Conservation (phyloP, 1,140 invertebrate species). For the Daktulosphaira vitifoliae region DNA sequence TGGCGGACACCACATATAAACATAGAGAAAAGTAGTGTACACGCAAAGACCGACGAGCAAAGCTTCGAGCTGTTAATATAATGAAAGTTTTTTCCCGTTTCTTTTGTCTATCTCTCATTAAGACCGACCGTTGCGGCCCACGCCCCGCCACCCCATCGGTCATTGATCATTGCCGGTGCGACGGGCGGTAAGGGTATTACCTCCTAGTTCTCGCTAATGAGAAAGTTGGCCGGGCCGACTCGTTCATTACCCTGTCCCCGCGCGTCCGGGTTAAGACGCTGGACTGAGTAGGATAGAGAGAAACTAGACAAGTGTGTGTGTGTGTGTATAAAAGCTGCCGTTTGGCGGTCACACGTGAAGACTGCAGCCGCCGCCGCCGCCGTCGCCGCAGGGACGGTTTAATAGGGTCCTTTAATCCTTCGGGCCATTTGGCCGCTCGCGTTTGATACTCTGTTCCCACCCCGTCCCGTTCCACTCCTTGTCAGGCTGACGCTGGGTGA, state of each 20-base stretch:
- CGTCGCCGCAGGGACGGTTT: conserved; percentile 16
- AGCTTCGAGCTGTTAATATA: conserved; percentile 28
- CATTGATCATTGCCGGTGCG: conserved; percentile 22
- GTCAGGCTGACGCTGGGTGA: not conserved
- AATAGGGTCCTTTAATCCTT: conserved; percentile 34
- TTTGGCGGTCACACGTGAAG: conserved; percentile 32
- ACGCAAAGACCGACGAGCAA: not conserved
- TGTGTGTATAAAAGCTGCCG: conserved; percentile 25
- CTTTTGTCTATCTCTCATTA: conserved; percentile 34
- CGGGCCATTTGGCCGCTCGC: conserved; percentile 27
- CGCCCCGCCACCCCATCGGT: conserved; percentile 11
- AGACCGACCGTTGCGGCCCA: not conserved
- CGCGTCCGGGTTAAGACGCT: not conserved
- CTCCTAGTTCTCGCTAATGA: conserved; percentile 28
- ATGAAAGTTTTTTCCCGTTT: conserved; percentile 33
- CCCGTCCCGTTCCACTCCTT: not conserved
- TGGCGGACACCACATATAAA: not conserved
- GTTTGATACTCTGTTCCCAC: not conserved
- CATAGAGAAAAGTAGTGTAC: not conserved
- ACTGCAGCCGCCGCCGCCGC: not conserved
- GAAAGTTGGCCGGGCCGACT: conserved; percentile 31
- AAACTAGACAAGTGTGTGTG: not conserved
- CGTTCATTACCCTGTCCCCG: conserved; percentile 29
- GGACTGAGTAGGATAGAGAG: not conserved
- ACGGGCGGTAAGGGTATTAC: not conserved